Evolutionary conservation across 2,888 invertebrate genomes (phyloP).

Genomic region (Melipona bicolor): DNA sequence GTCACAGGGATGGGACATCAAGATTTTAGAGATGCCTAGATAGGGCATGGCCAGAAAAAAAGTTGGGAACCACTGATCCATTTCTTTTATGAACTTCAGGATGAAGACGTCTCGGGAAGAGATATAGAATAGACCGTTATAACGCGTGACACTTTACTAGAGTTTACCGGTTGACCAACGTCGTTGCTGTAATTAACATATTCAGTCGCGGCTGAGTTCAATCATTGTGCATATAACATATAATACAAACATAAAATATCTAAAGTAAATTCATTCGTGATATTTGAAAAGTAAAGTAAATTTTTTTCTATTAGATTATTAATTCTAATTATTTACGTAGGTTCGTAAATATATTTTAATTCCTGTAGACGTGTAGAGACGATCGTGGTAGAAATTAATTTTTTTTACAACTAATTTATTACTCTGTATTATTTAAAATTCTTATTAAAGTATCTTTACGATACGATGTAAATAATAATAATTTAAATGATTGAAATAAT

Average conservation of each 20-base stretch:
- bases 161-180: conserved; percentile 66
- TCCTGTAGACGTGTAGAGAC: no score
- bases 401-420: no score
- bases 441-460: not conserved
- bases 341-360: no score
- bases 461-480: not conserved
- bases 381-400: not conserved
- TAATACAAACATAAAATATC: not conserved
- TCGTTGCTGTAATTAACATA: conserved; percentile 60
- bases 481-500: not conserved
- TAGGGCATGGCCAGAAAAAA: no score
- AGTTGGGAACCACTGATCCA: not conserved
- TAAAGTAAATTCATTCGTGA: not conserved
- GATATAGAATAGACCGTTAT: conserved; percentile 76
- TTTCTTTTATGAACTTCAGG: not conserved
- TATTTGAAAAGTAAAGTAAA: not conserved
- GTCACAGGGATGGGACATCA: no score
- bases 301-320: no score
- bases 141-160: conserved; percentile 28
- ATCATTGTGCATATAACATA: not conserved
- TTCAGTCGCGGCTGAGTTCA: not conserved
- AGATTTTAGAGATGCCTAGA: no score
- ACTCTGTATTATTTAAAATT: not conserved
- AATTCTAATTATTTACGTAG: no score
- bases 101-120: conserved; percentile 20